Evolutionary conservation across 2,113 vertebrate genomes (phyloP).

Genomic region (Phainopepla nitens): DNA sequence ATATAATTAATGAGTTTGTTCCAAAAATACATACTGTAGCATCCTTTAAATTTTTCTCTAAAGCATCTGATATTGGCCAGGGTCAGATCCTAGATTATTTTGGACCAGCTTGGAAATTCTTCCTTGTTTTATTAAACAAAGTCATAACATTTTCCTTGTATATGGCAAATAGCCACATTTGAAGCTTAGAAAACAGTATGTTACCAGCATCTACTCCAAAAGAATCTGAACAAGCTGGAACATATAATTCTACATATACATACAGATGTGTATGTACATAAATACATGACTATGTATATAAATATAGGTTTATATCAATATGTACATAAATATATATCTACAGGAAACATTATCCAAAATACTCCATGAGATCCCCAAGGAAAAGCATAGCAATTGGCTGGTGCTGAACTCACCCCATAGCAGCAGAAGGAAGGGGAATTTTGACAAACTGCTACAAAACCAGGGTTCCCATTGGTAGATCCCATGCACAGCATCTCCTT

Average conservation of each 20-base stretch:
- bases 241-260: not conserved
- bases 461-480: not conserved
- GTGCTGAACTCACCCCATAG: not conserved
- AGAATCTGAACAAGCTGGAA: not conserved
- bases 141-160: not conserved
- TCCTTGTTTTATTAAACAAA: constrained; percentile 31
- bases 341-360: not conserved
- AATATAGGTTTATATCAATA: not conserved
- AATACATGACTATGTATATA: not conserved
- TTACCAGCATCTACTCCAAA: not conserved
- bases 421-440: not conserved
- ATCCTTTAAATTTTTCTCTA: constrained; percentile 45
- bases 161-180: not conserved
- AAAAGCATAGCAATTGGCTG: not conserved
- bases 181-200: not conserved
- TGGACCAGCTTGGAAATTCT: constrained; percentile 9
- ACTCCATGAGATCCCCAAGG: not conserved
- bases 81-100: not conserved
- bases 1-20: constrained; percentile 1
- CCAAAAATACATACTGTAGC: not conserved
- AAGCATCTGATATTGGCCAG: constrained; percentile 44
- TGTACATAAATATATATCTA: not conserved
- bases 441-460: not conserved
- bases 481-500: not conserved
- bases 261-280: not conserved